Evolutionary conservation across 1,140 invertebrate species (phyloP).

Genomic region (Drosophila obscura): DNA sequence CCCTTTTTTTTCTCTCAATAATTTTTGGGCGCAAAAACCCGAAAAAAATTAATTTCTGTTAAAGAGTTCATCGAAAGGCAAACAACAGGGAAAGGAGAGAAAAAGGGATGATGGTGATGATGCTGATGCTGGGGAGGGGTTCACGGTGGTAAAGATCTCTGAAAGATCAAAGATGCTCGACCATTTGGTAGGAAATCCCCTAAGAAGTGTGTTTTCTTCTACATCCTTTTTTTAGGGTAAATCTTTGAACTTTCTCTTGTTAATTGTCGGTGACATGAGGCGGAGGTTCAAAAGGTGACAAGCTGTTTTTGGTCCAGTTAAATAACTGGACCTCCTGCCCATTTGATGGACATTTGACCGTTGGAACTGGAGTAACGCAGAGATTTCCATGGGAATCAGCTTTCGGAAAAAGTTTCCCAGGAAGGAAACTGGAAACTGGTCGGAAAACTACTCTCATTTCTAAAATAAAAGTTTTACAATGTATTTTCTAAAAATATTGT

Average conservation of each 20-base stretch:
- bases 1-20: conserved; percentile 9
- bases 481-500: not conserved
- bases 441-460: not conserved
- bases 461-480: not conserved
- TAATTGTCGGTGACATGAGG: conserved; percentile 65
- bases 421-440: not conserved
- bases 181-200: conserved; percentile 31
- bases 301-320: conserved; percentile 64
- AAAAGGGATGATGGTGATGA: conserved; percentile 49
- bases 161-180: conserved; percentile 66
- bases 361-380: conserved; percentile 42
- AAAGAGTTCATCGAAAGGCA: conserved; percentile 62
- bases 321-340: conserved; percentile 17
- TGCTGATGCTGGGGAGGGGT: conserved; percentile 28
- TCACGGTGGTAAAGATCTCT: conserved; percentile 27
- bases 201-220: conserved; percentile 46
- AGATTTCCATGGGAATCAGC: conserved; percentile 10
- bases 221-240: conserved; percentile 34
- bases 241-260: conserved; percentile 70
- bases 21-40: conserved; percentile 59
- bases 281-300: conserved; percentile 60
- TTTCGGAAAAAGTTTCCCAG: conserved; percentile 3
- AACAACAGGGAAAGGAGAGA: conserved; percentile 29
- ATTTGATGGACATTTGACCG: conserved; percentile 76
- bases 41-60: conserved; percentile 63